Percentiles rank a stretch among this genome's conserved stretches.
phyloP scores from a whole-genome alignment of 2,888 invertebrate genomes.

The Acanthosoma haemorrhoidale region DNA sequence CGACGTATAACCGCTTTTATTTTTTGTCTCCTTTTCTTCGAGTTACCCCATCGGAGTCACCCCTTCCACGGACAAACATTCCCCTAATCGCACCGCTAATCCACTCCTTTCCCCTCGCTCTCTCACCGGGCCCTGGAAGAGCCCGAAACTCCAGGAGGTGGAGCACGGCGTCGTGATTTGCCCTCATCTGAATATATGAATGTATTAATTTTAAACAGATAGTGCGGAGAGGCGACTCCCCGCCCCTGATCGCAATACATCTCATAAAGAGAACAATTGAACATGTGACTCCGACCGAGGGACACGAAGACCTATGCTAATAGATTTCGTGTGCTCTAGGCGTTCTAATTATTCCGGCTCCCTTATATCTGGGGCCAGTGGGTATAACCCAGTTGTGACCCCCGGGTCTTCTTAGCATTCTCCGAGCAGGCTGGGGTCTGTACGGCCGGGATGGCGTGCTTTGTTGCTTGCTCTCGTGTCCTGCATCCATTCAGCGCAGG shows the following conservation, averaged over 20 bases:
- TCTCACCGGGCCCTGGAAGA: too few relatives aligned
- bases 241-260: slow-evolving; percentile 7
- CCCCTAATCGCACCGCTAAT: neutral
- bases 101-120: neutral
- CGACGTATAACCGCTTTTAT: too few relatives aligned
- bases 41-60: too few relatives aligned
- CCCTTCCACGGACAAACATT: too few relatives aligned
- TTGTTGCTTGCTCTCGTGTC: too few relatives aligned
- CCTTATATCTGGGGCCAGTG: neutral
- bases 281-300: neutral
- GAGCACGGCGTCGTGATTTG: slow-evolving; percentile 3
- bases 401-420: neutral
- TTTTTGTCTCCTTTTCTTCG: too few relatives aligned
- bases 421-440: too few relatives aligned
- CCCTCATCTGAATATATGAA: slow-evolving; percentile 11
- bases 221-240: neutral
- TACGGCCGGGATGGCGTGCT: too few relatives aligned
- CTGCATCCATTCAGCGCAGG: too few relatives aligned
- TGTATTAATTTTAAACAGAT: neutral
- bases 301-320: neutral
- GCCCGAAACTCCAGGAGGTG: too few relatives aligned
- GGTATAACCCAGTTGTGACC: too few relatives aligned
- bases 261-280: slow-evolving; percentile 18
- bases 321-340: neutral
- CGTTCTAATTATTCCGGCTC: neutral